These are phyloP conservation scores for Zaprionus ghesquierei DNA, from an alignment of 1,140 invertebrate species.

Conservation along the genomic window DNA sequence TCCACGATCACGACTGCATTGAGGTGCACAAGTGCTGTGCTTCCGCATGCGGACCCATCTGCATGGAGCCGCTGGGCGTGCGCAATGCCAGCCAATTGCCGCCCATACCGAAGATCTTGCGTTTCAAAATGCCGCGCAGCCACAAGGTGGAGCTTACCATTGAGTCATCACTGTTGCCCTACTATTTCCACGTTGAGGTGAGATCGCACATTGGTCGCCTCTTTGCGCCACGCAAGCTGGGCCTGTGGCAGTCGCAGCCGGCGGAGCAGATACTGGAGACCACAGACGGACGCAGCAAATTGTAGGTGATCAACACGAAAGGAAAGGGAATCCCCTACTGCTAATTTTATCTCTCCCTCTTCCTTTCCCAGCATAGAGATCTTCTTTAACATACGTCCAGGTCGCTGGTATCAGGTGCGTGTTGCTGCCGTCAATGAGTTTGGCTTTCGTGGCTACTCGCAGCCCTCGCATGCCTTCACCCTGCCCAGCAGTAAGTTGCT, in stretches of 20 bases:
- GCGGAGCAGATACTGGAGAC: slow-evolving; percentile 73
- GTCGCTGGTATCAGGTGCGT: slow-evolving; percentile 90
- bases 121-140: slow-evolving; percentile 59
- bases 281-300: slow-evolving; percentile 50
- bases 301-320: slow-evolving; percentile 62
- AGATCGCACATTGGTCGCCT: slow-evolving; percentile 84
- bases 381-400: slow-evolving; percentile 86
- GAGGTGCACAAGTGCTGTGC: slow-evolving; percentile 86
- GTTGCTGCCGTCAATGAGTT: slow-evolving; percentile 88
- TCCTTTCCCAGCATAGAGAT: slow-evolving; percentile 80
- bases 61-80: slow-evolving; percentile 85
- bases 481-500: slow-evolving; percentile 83
- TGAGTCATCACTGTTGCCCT: slow-evolving; percentile 65
- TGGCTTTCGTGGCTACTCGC: slow-evolving; percentile 88
- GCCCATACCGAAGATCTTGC: slow-evolving; percentile 70
- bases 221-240: slow-evolving; percentile 83
- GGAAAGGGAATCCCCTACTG: not conserved
- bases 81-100: slow-evolving; percentile 77
- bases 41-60: slow-evolving; percentile 86
- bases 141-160: slow-evolving; percentile 77
- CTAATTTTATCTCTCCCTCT: not conserved
- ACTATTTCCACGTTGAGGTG: slow-evolving; percentile 83
- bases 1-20: slow-evolving; percentile 86
- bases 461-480: slow-evolving; percentile 86
- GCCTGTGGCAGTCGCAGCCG: slow-evolving; percentile 83